phyloP scores from a whole-genome alignment of 1,140 invertebrate species.

The Tetraneura akinire region DNA sequence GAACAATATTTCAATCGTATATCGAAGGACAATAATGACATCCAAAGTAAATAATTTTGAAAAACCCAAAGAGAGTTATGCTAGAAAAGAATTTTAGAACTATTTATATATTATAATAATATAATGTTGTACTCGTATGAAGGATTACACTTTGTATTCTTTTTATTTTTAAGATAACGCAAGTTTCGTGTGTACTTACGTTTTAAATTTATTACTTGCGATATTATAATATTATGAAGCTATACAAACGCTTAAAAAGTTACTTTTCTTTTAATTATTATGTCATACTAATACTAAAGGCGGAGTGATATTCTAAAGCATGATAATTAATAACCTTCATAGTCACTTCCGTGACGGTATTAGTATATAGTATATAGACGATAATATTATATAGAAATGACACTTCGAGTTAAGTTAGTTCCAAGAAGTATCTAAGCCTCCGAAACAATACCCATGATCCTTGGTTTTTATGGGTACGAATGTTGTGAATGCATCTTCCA shows the following conservation, averaged over 20 bases:
- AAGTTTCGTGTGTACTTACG: not conserved
- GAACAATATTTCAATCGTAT: not conserved
- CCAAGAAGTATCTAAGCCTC: conserved; percentile 23
- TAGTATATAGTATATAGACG: too few species aligned
- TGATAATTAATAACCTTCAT: conserved; percentile 35
- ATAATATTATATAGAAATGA: not conserved
- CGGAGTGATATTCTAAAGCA: not conserved
- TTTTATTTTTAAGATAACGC: not conserved
- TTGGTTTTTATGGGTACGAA: conserved; percentile 21
- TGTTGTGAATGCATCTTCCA: not conserved
- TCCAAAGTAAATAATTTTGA: not conserved
- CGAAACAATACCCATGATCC: conserved; percentile 11
- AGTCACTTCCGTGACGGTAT: not conserved
- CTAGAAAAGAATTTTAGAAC: too few species aligned
- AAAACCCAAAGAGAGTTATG: not conserved
- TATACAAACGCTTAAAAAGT: conserved; percentile 8
- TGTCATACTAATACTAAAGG: not conserved
- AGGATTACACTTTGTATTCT: too few species aligned
- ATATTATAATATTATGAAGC: not conserved
- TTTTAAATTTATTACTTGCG: not conserved
- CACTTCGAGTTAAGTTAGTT: not conserved
- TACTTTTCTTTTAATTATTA: conserved; percentile 4
- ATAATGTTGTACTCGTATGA: too few species aligned
- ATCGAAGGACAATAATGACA: not conserved
- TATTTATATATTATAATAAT: too few species aligned